Percentiles rank a stretch among this genome's conserved stretches.
Evolutionary conservation across 2,113 vertebrate species (phyloP).

Genomic region (Candoia aspera): DNA sequence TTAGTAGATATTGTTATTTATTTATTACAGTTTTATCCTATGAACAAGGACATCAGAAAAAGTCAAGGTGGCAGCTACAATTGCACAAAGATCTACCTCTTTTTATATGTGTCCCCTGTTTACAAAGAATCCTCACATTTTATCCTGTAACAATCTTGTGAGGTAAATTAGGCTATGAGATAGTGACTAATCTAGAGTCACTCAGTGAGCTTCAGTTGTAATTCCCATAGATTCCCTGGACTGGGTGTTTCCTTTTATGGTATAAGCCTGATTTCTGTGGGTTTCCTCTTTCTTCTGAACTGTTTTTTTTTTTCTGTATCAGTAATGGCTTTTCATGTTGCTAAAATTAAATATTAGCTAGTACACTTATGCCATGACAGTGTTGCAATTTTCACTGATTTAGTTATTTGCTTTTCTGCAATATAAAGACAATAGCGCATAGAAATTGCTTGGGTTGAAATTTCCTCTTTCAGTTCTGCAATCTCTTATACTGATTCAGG

Average conservation of each 20-base stretch:
- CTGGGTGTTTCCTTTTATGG: slow-evolving; percentile 67
- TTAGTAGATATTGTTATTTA: not conserved
- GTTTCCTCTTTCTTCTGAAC: slow-evolving; percentile 69
- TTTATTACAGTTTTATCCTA: slow-evolving; percentile 5
- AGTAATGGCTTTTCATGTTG: slow-evolving; percentile 46
- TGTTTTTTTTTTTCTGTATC: slow-evolving; percentile 34
- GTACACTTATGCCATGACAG: slow-evolving; percentile 51
- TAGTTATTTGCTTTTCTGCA: slow-evolving; percentile 55
- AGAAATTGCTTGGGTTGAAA: slow-evolving; percentile 57
- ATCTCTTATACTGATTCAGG: slow-evolving; percentile 63
- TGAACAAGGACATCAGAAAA: not conserved
- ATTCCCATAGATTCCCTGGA: slow-evolving; percentile 49
- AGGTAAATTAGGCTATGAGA: not conserved
- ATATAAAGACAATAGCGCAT: slow-evolving; percentile 66
- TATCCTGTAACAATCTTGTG: not conserved
- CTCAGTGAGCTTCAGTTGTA: slow-evolving; percentile 24
- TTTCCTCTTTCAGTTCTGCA: slow-evolving; percentile 68
- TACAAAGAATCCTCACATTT: not conserved
- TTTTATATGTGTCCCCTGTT: not conserved
- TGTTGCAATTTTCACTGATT: slow-evolving; percentile 64
- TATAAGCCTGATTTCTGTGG: slow-evolving; percentile 59
- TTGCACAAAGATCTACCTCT: too few species aligned
- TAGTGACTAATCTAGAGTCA: not conserved
- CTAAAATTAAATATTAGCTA: slow-evolving; percentile 72
- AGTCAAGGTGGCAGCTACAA: not conserved